These are phyloP conservation scores for Amorpha juglandis DNA, from an alignment of 2,888 invertebrate genomes.

Conservation along the genomic window DNA sequence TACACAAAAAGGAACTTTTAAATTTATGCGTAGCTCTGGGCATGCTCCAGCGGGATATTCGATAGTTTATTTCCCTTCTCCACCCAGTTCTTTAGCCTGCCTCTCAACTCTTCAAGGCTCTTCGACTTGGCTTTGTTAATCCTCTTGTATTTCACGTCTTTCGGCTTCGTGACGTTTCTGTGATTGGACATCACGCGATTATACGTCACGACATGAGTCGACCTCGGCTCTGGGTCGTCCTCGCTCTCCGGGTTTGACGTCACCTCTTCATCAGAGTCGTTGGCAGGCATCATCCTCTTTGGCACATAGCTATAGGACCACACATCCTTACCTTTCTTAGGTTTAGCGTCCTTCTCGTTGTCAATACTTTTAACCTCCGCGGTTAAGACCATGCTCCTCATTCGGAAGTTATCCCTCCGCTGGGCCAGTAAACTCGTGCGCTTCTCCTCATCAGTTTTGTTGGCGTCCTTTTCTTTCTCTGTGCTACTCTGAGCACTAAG, in stretches of 20 bases:
- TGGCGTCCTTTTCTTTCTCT: constrained; percentile 77
- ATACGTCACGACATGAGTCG: constrained; percentile 88
- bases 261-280: constrained; percentile 74
- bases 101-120: constrained; percentile 92
- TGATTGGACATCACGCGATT: constrained; percentile 96
- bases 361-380: constrained; percentile 78
- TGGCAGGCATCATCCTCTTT: constrained; percentile 75
- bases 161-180: constrained; percentile 94
- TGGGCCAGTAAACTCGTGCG: constrained; percentile 80
- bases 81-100: constrained; percentile 93
- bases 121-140: constrained; percentile 96
- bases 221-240: constrained; percentile 67
- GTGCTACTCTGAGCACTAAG: constrained; percentile 80
- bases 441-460: constrained; percentile 81
- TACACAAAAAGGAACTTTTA: constrained; percentile 54
- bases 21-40: constrained; percentile 85
- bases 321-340: constrained; percentile 59
- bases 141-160: constrained; percentile 95
- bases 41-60: constrained; percentile 87
- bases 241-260: constrained; percentile 75
- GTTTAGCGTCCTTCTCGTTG: constrained; percentile 68
- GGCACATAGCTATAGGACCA: constrained; percentile 83
- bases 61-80: constrained; percentile 90
- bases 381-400: constrained; percentile 75
- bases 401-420: constrained; percentile 78